Percentiles rank a stretch among this genome's conserved stretches.
These are phyloP conservation scores for Hybos culiciformis DNA, from an alignment of 2,888 invertebrate genomes.

Conservation along the genomic window DNA sequence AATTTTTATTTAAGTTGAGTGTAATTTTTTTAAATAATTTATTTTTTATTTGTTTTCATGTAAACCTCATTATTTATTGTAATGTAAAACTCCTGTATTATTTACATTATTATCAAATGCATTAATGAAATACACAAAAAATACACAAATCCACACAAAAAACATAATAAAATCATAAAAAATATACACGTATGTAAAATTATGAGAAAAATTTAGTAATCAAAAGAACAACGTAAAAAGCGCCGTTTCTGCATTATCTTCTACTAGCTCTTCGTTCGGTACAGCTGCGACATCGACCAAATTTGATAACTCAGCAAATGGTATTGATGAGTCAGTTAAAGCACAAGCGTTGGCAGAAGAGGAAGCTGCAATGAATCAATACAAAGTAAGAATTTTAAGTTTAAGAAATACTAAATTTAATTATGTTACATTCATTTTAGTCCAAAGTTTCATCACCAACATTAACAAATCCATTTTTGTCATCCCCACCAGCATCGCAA, in stretches of 20 bases:
- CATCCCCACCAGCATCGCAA: conserved; percentile 46
- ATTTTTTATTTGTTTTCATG: no score
- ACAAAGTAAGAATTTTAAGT: conserved; percentile 53
- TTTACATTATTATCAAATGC: neutral
- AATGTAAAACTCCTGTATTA: neutral
- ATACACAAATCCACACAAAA: conserved; percentile 12
- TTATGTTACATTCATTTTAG: conserved; percentile 30
- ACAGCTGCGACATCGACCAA: conserved; percentile 63
- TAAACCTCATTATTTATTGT: neutral
- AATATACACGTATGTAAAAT: conserved; percentile 13
- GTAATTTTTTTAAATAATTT: no score
- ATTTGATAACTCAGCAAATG: conserved; percentile 53
- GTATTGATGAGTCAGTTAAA: conserved; percentile 73
- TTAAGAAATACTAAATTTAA: conserved; percentile 4
- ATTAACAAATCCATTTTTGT: conserved; percentile 61
- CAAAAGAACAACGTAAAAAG: conserved; percentile 82
- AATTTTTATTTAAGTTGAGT: no score
- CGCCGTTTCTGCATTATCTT: conserved; percentile 75
- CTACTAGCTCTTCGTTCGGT: conserved; percentile 79
- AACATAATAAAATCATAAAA: conserved; percentile 7
- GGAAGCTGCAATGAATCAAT: conserved; percentile 88
- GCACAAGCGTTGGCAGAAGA: conserved; percentile 88
- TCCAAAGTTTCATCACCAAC: conserved; percentile 69
- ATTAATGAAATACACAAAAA: neutral
- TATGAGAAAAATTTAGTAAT: conserved; percentile 44